These are phyloP conservation scores for Speoplatyrhinus poulsoni DNA, from an alignment of 2,113 vertebrate genomes.

Conservation along the genomic window DNA sequence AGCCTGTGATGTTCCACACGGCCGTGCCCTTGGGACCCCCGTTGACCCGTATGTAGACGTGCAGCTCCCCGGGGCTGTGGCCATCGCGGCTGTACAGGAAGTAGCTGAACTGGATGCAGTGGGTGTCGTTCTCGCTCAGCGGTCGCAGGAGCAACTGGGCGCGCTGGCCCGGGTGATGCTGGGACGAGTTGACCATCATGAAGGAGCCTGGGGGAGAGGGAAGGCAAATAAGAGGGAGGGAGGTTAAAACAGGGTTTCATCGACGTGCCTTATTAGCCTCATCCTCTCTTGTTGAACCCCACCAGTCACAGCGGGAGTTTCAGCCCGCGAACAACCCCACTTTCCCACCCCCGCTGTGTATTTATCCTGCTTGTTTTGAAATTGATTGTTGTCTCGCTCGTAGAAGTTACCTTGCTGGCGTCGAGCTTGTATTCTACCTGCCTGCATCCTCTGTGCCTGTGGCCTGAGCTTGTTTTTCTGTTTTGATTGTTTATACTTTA, in stretches of 20 bases:
- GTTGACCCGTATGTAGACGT: constrained; percentile 85
- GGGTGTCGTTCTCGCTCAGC: constrained; percentile 95
- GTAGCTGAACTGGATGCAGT: constrained; percentile 98
- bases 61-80: constrained; percentile 87
- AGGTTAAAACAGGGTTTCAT: neutral
- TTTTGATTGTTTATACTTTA: no score
- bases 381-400: no score
- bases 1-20: constrained; percentile 90
- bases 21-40: constrained; percentile 85
- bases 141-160: constrained; percentile 88
- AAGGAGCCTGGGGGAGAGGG: constrained; percentile 82
- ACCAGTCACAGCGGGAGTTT: no score
- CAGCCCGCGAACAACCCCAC: no score
- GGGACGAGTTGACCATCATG: constrained; percentile 92
- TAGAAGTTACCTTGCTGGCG: no score
- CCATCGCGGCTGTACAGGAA: constrained; percentile 92
- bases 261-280: no score
- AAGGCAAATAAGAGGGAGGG: neutral
- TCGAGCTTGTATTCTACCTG: no score
- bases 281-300: no score
- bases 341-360: no score
- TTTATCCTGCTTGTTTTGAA: no score
- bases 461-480: no score
- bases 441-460: no score
- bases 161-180: constrained; percentile 83